Percentiles rank a stretch among this genome's conserved stretches.
These are phyloP conservation scores for Dryoscopus gambensis DNA, from an alignment of 2,113 vertebrate genomes.

Conservation along the genomic window DNA sequence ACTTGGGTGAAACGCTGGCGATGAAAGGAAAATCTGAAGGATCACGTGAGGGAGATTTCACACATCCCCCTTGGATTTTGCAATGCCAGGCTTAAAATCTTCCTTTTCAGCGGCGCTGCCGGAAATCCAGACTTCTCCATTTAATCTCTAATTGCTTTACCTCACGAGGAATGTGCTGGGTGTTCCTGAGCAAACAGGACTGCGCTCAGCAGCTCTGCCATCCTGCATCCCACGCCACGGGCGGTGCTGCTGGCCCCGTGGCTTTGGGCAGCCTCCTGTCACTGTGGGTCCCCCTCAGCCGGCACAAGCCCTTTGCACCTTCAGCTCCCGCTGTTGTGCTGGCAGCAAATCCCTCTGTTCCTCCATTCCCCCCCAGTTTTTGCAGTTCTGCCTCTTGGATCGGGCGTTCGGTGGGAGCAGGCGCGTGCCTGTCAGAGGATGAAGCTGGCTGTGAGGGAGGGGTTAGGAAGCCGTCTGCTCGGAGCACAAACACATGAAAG, in stretches of 20 bases:
- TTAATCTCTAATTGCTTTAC: neutral
- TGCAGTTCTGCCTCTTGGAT: neutral
- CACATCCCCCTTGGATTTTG: neutral
- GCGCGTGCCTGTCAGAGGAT: rapidly evolving
- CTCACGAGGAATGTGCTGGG: rapidly evolving
- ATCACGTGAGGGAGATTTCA: neutral
- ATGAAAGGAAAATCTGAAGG: neutral
- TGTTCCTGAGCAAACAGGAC: neutral
- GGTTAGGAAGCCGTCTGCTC: neutral
- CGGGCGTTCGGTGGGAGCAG: rapidly evolving
- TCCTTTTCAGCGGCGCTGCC: neutral
- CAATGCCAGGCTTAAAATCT: neutral
- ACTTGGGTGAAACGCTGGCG: rapidly evolving
- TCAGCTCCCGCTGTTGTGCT: neutral
- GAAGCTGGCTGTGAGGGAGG: neutral
- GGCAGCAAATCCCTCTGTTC: neutral
- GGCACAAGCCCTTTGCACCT: neutral
- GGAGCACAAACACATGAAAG: neutral
- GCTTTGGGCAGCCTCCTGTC: neutral
- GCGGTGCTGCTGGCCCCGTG: rapidly evolving
- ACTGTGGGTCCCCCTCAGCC: neutral
- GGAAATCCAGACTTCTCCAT: neutral
- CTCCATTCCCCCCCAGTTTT: neutral
- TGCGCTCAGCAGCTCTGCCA: neutral
- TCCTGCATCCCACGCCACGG: rapidly evolving